phyloP scores from a whole-genome alignment of 2,888 invertebrate genomes.

The Galeruca laticollis region DNA sequence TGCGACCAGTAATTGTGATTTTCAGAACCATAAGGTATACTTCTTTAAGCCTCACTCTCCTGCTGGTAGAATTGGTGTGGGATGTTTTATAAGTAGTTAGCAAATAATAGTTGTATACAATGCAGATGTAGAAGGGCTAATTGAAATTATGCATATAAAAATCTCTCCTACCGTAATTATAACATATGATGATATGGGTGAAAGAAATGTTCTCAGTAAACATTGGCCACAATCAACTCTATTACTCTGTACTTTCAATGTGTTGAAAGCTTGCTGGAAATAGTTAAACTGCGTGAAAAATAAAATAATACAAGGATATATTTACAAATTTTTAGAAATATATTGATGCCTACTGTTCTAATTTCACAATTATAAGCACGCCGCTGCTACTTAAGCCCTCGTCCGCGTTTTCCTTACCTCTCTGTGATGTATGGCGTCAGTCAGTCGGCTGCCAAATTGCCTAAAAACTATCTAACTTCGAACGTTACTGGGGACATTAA shows the following conservation, averaged over 20 bases:
- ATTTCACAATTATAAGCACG: too few species aligned
- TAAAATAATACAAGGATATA: too few species aligned
- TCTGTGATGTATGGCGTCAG: too few species aligned
- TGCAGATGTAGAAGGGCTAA: too few species aligned
- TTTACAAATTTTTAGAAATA: too few species aligned
- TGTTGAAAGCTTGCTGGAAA: conserved; percentile 40
- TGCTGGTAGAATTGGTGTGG: conserved; percentile 41
- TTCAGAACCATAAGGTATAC: conserved; percentile 33
- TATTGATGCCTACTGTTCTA: too few species aligned
- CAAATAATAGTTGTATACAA: conserved; percentile 32
- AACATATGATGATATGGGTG: conserved; percentile 44
- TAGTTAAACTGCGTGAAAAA: conserved; percentile 39
- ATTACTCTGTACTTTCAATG: conserved; percentile 26
- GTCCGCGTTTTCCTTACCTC: too few species aligned
- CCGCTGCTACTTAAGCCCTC: too few species aligned
- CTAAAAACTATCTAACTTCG: too few species aligned
- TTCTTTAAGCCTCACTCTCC: conserved; percentile 42
- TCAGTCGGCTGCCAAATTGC: too few species aligned
- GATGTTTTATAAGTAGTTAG: conserved; percentile 42
- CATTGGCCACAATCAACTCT: conserved; percentile 37
- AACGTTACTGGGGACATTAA: too few species aligned
- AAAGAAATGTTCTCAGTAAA: conserved; percentile 35
- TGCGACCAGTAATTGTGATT: conserved; percentile 39
- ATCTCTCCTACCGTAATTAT: conserved; percentile 38
- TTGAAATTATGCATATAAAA: conserved; percentile 39